Percentiles rank a stretch among this genome's conserved stretches.
These are phyloP conservation scores for Alectoris magna DNA, from an alignment of 2,797 vertebrate species.

Conservation along the genomic window DNA sequence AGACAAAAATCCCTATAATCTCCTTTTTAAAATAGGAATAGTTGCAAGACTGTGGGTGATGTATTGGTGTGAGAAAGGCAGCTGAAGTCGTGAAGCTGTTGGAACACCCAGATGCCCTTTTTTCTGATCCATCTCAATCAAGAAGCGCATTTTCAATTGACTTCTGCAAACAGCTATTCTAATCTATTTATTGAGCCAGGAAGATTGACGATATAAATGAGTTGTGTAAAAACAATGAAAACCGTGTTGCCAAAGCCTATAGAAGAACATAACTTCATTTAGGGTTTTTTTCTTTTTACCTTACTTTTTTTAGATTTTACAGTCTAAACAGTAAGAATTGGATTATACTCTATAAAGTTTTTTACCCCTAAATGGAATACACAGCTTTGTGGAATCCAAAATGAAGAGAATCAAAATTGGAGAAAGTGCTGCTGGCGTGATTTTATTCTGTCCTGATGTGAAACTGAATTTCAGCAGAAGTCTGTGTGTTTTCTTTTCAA, in stretches of 20 bases:
- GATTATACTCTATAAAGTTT: background rate
- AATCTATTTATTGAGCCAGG: background rate
- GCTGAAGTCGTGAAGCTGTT: background rate
- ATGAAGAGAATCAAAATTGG: background rate
- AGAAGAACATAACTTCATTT: background rate
- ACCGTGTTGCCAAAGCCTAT: background rate
- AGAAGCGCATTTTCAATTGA: background rate
- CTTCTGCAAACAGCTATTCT: constrained; percentile 16
- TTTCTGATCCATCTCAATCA: background rate
- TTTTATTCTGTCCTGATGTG: background rate
- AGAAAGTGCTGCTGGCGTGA: background rate
- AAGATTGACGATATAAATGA: background rate
- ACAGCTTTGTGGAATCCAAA: background rate
- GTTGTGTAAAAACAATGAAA: background rate
- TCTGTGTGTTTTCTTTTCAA: background rate
- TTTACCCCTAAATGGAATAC: background rate
- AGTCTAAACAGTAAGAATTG: background rate
- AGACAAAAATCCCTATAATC: background rate
- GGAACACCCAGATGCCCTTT: background rate
- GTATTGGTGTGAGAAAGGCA: background rate
- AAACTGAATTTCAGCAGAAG: constrained; percentile 17
- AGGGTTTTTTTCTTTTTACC: background rate
- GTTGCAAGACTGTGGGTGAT: background rate
- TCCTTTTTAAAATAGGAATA: background rate
- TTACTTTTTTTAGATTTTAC: background rate